Evolutionary conservation across 2,113 vertebrate genomes (phyloP).

Genomic region (Erythrocebus patas): DNA sequence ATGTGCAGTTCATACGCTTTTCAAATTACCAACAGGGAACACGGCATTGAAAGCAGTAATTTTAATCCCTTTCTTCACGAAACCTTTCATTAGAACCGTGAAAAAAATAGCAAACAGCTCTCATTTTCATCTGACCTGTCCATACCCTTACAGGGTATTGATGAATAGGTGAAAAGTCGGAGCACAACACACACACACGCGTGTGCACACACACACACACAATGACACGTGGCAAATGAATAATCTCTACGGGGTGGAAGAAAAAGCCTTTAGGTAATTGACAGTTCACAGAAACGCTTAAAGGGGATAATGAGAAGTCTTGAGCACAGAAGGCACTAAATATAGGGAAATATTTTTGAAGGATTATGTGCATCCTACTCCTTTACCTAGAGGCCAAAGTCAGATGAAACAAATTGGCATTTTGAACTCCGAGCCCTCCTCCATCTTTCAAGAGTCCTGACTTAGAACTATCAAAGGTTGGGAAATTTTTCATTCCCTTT

Average conservation of each 20-base stretch:
- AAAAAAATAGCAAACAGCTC: conserved; percentile 10
- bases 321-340: background rate
- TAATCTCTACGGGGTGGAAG: background rate
- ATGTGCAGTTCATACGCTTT: conserved; percentile 38
- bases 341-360: background rate
- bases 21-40: conserved; percentile 50
- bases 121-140: conserved; percentile 41
- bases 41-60: conserved; percentile 33
- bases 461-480: background rate
- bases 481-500: background rate
- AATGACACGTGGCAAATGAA: fast-evolving
- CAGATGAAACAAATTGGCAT: background rate
- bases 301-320: background rate
- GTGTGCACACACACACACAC: background rate
- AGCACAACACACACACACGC: background rate
- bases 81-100: conserved; percentile 59
- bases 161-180: background rate
- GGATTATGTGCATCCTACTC: background rate
- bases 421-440: background rate
- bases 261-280: background rate
- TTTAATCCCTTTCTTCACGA: conserved; percentile 40
- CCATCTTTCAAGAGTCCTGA: background rate
- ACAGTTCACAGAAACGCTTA: background rate
- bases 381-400: background rate
- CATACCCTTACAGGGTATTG: background rate